phyloP scores from a whole-genome alignment of 2,113 vertebrate genomes.

The Nothocercus julius region DNA sequence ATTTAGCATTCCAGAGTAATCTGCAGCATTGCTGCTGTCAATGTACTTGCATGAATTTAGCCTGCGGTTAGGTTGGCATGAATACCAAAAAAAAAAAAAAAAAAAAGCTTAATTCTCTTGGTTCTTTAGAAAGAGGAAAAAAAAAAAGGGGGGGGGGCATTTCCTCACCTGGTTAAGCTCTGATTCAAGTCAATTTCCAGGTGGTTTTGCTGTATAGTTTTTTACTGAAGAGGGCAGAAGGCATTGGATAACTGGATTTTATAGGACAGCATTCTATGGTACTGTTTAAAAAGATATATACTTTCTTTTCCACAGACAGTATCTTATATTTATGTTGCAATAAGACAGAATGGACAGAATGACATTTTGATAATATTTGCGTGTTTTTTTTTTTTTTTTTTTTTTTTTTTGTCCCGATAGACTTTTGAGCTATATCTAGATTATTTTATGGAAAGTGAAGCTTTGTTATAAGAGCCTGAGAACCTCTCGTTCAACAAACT shows the following conservation, averaged over 20 bases:
- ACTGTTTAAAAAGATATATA: background rate
- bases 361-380: background rate
- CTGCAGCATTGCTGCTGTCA: fast-evolving
- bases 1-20: background rate
- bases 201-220: background rate
- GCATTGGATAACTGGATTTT: background rate
- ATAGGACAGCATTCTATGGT: background rate
- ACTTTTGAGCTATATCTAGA: background rate
- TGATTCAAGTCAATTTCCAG: background rate
- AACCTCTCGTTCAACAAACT: background rate
- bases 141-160: background rate
- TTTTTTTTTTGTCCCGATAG: background rate
- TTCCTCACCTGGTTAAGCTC: background rate
- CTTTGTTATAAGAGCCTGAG: background rate
- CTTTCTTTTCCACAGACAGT: background rate
- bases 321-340: background rate
- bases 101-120: background rate
- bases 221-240: background rate
- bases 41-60: background rate
- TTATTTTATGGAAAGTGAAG: background rate
- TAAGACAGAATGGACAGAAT: background rate
- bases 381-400: background rate
- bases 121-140: background rate
- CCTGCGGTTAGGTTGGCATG: background rate
- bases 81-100: background rate